These are phyloP conservation scores for Myxocyprinus asiaticus DNA, from an alignment of 2,113 vertebrate genomes.

Conservation along the genomic window DNA sequence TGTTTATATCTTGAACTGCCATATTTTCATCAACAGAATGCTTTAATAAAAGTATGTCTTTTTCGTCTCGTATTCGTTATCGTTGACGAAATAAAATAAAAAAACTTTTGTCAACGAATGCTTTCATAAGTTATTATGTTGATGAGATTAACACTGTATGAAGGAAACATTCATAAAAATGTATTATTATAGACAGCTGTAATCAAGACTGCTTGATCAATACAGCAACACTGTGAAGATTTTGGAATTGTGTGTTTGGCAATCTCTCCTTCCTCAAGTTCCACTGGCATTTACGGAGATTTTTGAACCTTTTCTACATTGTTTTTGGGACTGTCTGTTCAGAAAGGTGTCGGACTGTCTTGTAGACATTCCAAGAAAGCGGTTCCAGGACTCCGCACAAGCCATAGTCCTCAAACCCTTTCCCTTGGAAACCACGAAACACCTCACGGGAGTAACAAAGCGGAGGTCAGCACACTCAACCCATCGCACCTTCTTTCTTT, in stretches of 20 bases:
- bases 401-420: background rate
- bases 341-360: background rate
- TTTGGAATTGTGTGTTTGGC: background rate
- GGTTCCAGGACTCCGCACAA: background rate
- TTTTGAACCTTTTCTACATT: background rate
- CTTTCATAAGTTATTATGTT: too few species aligned
- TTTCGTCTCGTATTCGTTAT: too few species aligned
- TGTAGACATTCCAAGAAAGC: background rate
- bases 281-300: background rate
- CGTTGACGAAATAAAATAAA: too few species aligned
- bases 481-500: conserved; percentile 22
- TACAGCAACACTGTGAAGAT: background rate
- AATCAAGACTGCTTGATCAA: too few species aligned
- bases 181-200: too few species aligned
- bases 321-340: conserved; percentile 2
- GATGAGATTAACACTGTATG: too few species aligned
- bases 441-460: background rate
- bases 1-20: too few species aligned
- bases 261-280: background rate
- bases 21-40: too few species aligned
- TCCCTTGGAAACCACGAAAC: background rate
- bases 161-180: too few species aligned
- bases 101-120: too few species aligned
- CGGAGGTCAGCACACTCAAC: conserved; percentile 16
- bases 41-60: too few species aligned